Evolutionary conservation across 2,888 invertebrate species (phyloP).

Genomic region (Drosophila demipolita): DNA sequence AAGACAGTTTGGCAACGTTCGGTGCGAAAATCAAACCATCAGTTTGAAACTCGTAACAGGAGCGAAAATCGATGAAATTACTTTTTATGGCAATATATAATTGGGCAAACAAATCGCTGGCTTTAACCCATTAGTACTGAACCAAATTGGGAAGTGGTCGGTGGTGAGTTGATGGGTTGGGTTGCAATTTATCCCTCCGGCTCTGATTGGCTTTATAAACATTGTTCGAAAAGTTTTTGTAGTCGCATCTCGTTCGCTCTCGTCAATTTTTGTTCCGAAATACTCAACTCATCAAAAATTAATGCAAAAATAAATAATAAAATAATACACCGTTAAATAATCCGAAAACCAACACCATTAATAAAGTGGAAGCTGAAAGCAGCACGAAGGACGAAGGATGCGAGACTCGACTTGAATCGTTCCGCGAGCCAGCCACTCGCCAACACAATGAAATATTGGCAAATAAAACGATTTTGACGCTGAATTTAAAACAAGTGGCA

Average conservation of each 20-base stretch:
- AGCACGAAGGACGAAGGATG: not conserved
- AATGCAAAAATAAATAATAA: slow-evolving; percentile 83
- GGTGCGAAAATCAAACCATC: slow-evolving; percentile 39
- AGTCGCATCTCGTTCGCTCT: slow-evolving; percentile 20
- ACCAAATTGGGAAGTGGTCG: not conserved
- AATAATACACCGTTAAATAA: slow-evolving; percentile 83
- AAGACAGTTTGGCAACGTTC: slow-evolving; percentile 63
- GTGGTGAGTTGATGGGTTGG: not conserved
- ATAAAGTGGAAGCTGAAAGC: slow-evolving; percentile 68
- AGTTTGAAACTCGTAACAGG: slow-evolving; percentile 46
- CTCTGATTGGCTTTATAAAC: slow-evolving; percentile 58
- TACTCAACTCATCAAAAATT: slow-evolving; percentile 73
- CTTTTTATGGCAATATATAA: slow-evolving; percentile 40
- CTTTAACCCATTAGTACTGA: slow-evolving; percentile 59
- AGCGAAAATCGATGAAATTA: slow-evolving; percentile 66
- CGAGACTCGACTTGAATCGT: slow-evolving; percentile 24
- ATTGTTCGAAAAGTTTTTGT: slow-evolving; percentile 52
- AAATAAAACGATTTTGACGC: slow-evolving; percentile 84
- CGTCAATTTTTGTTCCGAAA: slow-evolving; percentile 40
- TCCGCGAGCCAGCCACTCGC: slow-evolving; percentile 48
- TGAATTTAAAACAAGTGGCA: slow-evolving; percentile 83
- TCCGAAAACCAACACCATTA: slow-evolving; percentile 82
- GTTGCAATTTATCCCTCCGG: not conserved
- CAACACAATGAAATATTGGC: slow-evolving; percentile 80
- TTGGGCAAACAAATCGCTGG: slow-evolving; percentile 37